Base-by-base conservation (phyloP, 2,888 invertebrate genomes). In the Merodon equestris region DNA sequence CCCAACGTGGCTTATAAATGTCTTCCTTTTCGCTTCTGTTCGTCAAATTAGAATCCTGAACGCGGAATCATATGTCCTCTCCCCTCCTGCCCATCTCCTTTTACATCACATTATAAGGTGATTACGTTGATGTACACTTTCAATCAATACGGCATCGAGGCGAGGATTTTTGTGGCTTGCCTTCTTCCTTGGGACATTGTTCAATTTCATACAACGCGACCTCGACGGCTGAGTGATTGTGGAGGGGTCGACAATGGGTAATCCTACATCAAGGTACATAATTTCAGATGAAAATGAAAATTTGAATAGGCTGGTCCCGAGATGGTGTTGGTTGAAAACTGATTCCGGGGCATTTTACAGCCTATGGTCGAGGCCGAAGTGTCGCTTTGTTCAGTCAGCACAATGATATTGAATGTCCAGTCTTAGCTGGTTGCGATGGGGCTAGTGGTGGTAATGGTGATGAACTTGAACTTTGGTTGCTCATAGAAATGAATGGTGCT, bases 81-180 rank as follows among this genome's bases (percentile, higher is more conserved):
- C 27, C 27, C 7, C 27, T 7, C 3, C 7, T 27, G 3, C 27
- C 27, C 27, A 7, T 57, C 44, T 45, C 53, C 36, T 34, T 42
- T 42, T 38, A 44, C 14, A 34, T 18, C 17, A n/a, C 36, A 19
- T 71, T 76, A 71, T 27, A 58, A 60, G 60, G 54, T 51, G 54
- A 76, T 71, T 76, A 66, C 60, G 9, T 45, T 66, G 71, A 76
- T 66, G 60, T 71, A 66, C 60, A 66, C 66, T 76, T 61, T 66
- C 66, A 64, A 73, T 73, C 66, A 66, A 58, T 64, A 48, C 19
- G 48, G 48, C 27, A 53, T 14, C 34, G 56, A 44, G 54, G n/a
- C 4, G 42, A 13, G 13, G 5, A 15, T 27, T 27, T 27, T 27
- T 27, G 3, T 27, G 27, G 27, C n/a, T 27, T 7, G 27, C 27